phyloP scores from a whole-genome alignment of 2,797 vertebrate species.

The Tragelaphus eurycerus region DNA sequence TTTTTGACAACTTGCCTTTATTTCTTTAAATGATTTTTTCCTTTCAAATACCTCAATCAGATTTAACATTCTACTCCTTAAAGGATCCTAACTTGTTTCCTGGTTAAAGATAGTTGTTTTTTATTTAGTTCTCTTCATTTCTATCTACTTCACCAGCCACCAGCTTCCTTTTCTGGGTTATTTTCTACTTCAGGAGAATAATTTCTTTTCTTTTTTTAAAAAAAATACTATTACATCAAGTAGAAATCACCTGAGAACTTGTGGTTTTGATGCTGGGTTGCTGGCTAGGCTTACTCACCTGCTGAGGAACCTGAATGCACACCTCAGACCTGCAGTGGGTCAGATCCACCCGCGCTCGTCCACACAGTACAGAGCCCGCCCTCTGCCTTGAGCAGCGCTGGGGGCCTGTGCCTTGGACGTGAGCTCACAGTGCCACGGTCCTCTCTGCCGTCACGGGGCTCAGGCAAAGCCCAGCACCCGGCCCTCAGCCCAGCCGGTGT shows the following conservation, averaged over 20 bases:
- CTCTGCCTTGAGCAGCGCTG: rapidly evolving
- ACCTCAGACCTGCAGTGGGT: neutral
- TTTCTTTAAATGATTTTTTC: neutral
- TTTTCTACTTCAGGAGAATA: neutral
- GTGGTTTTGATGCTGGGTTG: neutral
- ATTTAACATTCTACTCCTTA: neutral
- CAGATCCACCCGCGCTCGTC: rapidly evolving
- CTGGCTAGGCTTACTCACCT: neutral
- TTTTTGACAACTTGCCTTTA: neutral
- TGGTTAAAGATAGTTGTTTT: neutral
- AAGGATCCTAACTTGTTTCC: neutral
- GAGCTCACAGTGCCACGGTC: rapidly evolving
- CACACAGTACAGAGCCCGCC: too few species aligned
- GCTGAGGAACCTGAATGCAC: neutral
- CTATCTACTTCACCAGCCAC: neutral
- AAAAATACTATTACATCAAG: neutral
- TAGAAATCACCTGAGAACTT: neutral
- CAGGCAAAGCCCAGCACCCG: rapidly evolving
- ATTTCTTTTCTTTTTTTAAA: neutral
- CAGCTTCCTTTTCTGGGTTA: neutral
- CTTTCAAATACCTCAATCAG: neutral
- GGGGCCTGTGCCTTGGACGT: neutral
- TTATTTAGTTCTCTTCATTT: neutral
- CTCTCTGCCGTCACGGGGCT: too few species aligned
- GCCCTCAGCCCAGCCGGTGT: neutral